Evolutionary conservation across 2,797 vertebrate species (phyloP).

Genomic region (Sylvia borin): DNA sequence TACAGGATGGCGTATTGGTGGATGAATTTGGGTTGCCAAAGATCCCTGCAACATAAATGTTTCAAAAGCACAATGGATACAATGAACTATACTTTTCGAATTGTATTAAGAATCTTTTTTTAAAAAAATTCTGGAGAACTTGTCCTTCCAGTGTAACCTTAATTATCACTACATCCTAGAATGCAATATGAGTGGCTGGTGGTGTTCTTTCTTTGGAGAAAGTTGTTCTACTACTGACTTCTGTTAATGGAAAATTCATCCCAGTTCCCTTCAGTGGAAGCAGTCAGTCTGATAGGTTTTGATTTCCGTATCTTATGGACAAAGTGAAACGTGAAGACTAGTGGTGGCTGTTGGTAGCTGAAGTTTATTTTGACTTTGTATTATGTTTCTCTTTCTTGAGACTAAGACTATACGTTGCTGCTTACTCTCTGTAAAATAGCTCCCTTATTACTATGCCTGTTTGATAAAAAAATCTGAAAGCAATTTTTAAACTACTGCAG

Average conservation of each 20-base stretch:
- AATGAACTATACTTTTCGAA: background rate
- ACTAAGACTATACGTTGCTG: constrained; percentile 55
- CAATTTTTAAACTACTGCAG: constrained; percentile 44
- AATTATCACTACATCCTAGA: constrained; percentile 72
- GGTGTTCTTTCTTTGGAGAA: constrained; percentile 63
- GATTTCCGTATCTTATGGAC: constrained; percentile 20
- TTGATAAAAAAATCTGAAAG: constrained; percentile 67
- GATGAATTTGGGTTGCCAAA: constrained; percentile 98
- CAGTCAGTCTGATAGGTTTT: constrained; percentile 45
- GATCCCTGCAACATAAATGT: constrained; percentile 91
- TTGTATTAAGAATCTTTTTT: constrained; percentile 66
- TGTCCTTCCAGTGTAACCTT: constrained; percentile 76
- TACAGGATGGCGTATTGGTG: constrained; percentile 93
- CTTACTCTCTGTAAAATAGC: constrained; percentile 77
- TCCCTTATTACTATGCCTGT: constrained; percentile 35
- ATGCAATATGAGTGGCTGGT: constrained; percentile 7
- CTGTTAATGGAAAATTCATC: constrained; percentile 53
- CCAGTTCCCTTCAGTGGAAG: constrained; percentile 2
- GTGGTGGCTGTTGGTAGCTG: constrained; percentile 58
- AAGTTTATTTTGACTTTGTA: constrained; percentile 63
- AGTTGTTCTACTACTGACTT: constrained; percentile 57
- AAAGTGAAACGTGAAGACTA: constrained; percentile 47
- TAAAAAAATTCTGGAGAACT: constrained; percentile 75
- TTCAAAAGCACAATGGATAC: constrained; percentile 29
- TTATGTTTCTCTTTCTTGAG: constrained; percentile 34